phyloP scores from a whole-genome alignment of 1,140 invertebrate species.

The Bombyx mandarina region DNA sequence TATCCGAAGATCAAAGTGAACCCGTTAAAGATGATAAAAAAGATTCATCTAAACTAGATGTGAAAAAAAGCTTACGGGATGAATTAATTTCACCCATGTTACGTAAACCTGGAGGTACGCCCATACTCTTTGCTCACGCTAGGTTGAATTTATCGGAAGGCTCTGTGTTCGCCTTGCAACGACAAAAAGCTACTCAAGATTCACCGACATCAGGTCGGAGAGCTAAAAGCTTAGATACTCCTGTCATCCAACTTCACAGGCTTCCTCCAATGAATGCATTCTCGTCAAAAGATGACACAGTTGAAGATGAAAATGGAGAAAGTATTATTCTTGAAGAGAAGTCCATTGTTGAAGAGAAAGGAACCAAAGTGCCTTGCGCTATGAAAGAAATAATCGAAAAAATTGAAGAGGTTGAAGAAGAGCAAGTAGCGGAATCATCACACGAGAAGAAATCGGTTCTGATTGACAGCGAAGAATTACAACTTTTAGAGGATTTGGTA shows the following conservation, averaged over 20 bases:
- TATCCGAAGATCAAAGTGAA: conserved; percentile 45
- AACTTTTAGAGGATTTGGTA: conserved; percentile 66
- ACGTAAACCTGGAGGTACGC: conserved; percentile 79
- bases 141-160: conserved; percentile 85
- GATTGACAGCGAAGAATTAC: conserved; percentile 73
- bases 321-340: conserved; percentile 76
- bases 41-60: conserved; percentile 38
- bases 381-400: conserved; percentile 64
- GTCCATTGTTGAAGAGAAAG: conserved; percentile 61
- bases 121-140: conserved; percentile 83
- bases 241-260: conserved; percentile 83
- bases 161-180: conserved; percentile 80
- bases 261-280: conserved; percentile 87
- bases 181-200: conserved; percentile 79
- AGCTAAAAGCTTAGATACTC: conserved; percentile 86
- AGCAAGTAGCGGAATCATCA: conserved; percentile 36
- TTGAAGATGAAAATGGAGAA: conserved; percentile 78
- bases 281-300: conserved; percentile 89
- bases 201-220: conserved; percentile 81
- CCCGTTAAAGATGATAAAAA: conserved; percentile 31
- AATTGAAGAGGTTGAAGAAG: conserved; percentile 71
- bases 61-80: conserved; percentile 63
- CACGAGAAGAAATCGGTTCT: conserved; percentile 57
- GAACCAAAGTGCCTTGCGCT: conserved; percentile 17
- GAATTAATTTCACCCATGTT: conserved; percentile 73